A percentile compares a stretch with the other conserved stretches of the same genome.
These are phyloP conservation scores for Microplitis demolitor DNA, from an alignment of 1,140 invertebrate genomes.

Conservation along the genomic window DNA sequence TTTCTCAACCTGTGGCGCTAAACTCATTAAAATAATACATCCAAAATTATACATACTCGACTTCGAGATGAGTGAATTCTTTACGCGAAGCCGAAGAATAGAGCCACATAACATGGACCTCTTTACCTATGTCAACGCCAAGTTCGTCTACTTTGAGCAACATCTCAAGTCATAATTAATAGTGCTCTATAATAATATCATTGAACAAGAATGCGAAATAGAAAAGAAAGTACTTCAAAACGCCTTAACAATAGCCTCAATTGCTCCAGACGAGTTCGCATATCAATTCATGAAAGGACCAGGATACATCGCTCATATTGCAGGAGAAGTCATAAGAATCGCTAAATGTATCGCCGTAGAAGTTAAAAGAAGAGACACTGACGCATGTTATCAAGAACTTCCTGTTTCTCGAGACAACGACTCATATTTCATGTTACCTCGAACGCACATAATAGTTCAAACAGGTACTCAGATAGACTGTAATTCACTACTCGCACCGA, in stretches of 20 bases:
- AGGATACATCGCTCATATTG: conserved; percentile 33
- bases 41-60: neutral
- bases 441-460: conserved; percentile 25
- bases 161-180: neutral
- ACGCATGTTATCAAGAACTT: conserved; percentile 26
- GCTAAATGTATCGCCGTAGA: conserved; percentile 31
- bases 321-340: conserved; percentile 37
- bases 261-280: conserved; percentile 35
- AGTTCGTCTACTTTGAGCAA: neutral
- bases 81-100: neutral
- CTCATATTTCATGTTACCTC: conserved; percentile 22
- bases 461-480: conserved; percentile 20
- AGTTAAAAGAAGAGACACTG: conserved; percentile 20
- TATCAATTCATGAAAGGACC: conserved; percentile 34
- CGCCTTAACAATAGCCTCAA: conserved; percentile 16
- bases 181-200: neutral
- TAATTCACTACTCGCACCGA: conserved; percentile 10
- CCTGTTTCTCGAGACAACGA: conserved; percentile 20
- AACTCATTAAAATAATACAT: conserved; percentile 12
- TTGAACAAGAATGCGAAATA: conserved; percentile 22
- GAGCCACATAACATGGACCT: conserved; percentile 3
- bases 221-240: conserved; percentile 31
- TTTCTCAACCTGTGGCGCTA: neutral
- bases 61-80: neutral
- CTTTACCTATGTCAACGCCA: neutral